phyloP scores from a whole-genome alignment of 2,888 invertebrate species.

The Parnassius smintheus region DNA sequence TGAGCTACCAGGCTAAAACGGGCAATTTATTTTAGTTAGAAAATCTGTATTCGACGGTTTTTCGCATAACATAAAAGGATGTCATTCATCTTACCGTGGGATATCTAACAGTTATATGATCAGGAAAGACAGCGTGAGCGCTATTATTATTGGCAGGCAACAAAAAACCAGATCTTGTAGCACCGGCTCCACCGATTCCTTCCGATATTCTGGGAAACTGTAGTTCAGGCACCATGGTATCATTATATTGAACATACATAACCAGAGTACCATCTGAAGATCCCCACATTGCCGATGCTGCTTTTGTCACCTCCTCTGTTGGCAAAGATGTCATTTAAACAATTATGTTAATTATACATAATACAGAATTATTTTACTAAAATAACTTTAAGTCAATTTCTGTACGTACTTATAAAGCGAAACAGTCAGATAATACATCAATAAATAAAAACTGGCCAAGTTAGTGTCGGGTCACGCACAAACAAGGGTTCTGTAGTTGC shows the following conservation, averaged over 20 bases:
- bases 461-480: no score
- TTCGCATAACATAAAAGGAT: not conserved
- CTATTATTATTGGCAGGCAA: slow-evolving; percentile 64
- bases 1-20: slow-evolving; percentile 87
- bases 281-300: slow-evolving; percentile 93
- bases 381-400: no score
- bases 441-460: no score
- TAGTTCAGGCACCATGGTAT: slow-evolving; percentile 87
- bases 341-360: not conserved
- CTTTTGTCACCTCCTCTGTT: slow-evolving; percentile 92
- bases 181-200: slow-evolving; percentile 82
- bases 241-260: slow-evolving; percentile 93
- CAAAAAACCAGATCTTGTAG: slow-evolving; percentile 76
- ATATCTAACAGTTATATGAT: slow-evolving; percentile 89
- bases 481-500: no score
- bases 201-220: slow-evolving; percentile 91
- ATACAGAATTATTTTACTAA: no score
- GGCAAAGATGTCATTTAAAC: not conserved
- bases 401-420: no score
- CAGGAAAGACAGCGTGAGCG: slow-evolving; percentile 86
- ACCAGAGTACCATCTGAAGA: slow-evolving; percentile 90
- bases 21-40: slow-evolving; percentile 15
- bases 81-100: slow-evolving; percentile 83
- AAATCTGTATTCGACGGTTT: not conserved
- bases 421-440: no score